phyloP scores from a whole-genome alignment of 2,113 vertebrate species.

The Platichthys stellatus region DNA sequence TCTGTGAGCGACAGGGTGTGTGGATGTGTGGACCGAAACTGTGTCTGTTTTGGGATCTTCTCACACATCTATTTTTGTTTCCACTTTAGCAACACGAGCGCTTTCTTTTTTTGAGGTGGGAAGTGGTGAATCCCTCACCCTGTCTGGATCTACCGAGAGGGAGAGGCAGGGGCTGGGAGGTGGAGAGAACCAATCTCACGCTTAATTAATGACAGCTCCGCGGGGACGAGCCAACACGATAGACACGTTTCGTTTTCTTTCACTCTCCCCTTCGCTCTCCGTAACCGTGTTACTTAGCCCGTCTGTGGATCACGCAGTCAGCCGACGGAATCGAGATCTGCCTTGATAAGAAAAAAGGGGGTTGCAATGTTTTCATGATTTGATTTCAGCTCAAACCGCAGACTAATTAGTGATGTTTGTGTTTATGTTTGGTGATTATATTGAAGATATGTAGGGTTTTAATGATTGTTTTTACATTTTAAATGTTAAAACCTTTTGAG shows the following conservation, averaged over 20 bases:
- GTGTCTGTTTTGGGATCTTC: constrained; percentile 25
- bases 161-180: constrained; percentile 48
- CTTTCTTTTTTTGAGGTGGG: constrained; percentile 52
- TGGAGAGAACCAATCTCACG: constrained; percentile 69
- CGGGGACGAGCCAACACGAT: constrained; percentile 37
- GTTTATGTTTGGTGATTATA: too few relatives aligned
- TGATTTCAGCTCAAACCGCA: background rate
- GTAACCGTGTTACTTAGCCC: constrained; percentile 12
- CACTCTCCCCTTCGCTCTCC: constrained; percentile 20
- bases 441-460: background rate
- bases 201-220: constrained; percentile 77
- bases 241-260: constrained; percentile 44
- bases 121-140: constrained; percentile 50
- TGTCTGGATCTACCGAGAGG: constrained; percentile 44
- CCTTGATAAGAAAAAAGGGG: background rate
- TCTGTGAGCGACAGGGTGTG: background rate
- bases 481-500: background rate
- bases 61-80: constrained; percentile 56
- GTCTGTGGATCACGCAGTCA: constrained; percentile 20
- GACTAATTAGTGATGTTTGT: too few relatives aligned
- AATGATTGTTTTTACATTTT: background rate
- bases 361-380: background rate
- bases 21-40: constrained; percentile 13
- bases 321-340: background rate
- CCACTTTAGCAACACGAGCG: constrained; percentile 28